Percentiles rank a stretch among this genome's conserved stretches.
Conservation (phyloP, 2,113 vertebrate genomes). For the Nannobrachium achirus region DNA sequence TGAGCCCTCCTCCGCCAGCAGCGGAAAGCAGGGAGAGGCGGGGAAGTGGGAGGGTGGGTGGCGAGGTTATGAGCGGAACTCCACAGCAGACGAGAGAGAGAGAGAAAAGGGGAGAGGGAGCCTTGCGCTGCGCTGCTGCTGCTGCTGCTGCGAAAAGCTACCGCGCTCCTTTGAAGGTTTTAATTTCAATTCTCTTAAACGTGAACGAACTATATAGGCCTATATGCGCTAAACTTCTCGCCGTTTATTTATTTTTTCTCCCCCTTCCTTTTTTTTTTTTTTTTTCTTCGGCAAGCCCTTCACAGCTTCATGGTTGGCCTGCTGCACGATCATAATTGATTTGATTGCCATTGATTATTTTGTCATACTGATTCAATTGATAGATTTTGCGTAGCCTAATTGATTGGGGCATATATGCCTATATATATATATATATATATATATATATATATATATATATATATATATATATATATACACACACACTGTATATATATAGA, state of each 20-base stretch:
- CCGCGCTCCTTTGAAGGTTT: slow-evolving; percentile 71
- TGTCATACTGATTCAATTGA: slow-evolving; percentile 63
- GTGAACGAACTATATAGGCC: slow-evolving; percentile 25
- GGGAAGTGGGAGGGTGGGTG: slow-evolving; percentile 74
- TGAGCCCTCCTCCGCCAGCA: slow-evolving; percentile 59
- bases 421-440: slow-evolving; percentile 45
- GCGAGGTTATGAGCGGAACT: slow-evolving; percentile 77
- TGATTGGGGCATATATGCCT: slow-evolving; percentile 71
- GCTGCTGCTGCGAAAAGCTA: slow-evolving; percentile 35
- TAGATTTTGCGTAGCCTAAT: slow-evolving; percentile 56
- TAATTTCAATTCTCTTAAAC: slow-evolving; percentile 57
- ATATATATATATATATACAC: slow-evolving; percentile 29
- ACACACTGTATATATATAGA: too few relatives aligned
- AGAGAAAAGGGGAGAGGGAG: slow-evolving; percentile 33
- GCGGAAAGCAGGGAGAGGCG: slow-evolving; percentile 75
- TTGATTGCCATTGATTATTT: slow-evolving; percentile 42
- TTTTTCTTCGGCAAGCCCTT: too few relatives aligned
- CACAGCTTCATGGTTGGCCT: too few relatives aligned
- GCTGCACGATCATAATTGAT: slow-evolving; percentile 2
- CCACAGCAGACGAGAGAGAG: slow-evolving; percentile 74
- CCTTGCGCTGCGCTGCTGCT: slow-evolving; percentile 66
- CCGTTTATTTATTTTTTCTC: too few relatives aligned
- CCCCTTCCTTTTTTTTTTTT: too few relatives aligned
- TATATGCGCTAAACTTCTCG: background rate
- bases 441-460: too few relatives aligned